Base-by-base conservation (phyloP, 2,888 invertebrate species). In the Patella pellucida region DNA sequence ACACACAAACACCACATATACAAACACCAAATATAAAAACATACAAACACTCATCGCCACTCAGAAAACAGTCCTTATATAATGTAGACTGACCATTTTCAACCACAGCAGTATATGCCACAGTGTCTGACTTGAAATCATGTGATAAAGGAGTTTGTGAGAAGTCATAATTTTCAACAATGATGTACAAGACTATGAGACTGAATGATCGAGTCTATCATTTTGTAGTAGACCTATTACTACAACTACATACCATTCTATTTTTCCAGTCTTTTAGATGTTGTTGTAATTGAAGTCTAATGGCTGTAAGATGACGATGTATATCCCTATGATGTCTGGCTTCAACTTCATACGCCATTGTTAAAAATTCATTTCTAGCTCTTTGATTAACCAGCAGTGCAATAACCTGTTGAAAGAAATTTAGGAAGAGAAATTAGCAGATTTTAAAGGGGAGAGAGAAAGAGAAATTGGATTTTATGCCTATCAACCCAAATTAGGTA, bases 351-450 rank as follows among this genome's bases (percentile, higher is more conserved):
- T 86, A 86, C 0, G 86, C 86, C 86, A 90, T 87, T 0, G 88
- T 85, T n/a, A 90, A 79, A 76, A 90, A 88, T 79, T 90, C 90
- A 84, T 86, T 87, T 19, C 90, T 81, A 0, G 89, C 82, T 71
- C 88, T 79, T 76, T 90, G 89, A 16, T 75, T 74, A 9, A 89
- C 81, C 71, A 90, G 78, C 68, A 89, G 82, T 19, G 82, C 79
- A 51, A 90, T 87, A 12, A 90, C 83, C 89, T 62, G 62, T 62
- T 23, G 19, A 54, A 5, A 15, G 16, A n/a, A 23, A 19, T 23
- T 23, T 23, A 3, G 12, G 1, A 14, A 62, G 14, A 62, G 19
- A 62, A 62, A 23, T n/a, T 23, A 62, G 9, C 2, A 62, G 9
- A 62, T 62, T 19, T 4, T 2, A 41, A 41, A 41, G 31, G 4